Evolutionary conservation across 2,113 vertebrate species (phyloP), one percentile per base, ranked within the genome.

Genomic region (Phylloscopus trochilus): DNA sequence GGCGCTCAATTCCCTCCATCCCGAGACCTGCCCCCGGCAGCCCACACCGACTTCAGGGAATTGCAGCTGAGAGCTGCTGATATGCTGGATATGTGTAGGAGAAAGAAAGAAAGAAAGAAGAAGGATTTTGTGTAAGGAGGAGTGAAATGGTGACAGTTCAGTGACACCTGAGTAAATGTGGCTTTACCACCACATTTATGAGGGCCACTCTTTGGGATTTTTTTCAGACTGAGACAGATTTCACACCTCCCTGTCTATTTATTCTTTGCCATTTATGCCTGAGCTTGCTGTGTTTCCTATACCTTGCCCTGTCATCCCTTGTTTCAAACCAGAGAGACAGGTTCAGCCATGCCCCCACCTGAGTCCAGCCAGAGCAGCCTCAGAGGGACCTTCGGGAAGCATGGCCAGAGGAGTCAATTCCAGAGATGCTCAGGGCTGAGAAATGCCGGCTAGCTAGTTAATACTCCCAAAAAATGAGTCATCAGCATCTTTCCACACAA

Each of bases 371-470:
- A 33, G 14, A 55, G 24, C 58, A 60, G 37, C 53, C 77, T 66
- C 1, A 1, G n/a, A 58, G 4, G 4, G 31, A 37, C 43, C 11
- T 31, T 21, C 0, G 1, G 44, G 20, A 62, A 49, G 23, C 0
- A 0, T 8, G 13, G 53, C 53, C n/a, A 7, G 49, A 66, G 49
- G 28, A 90, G 15, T 2, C 46, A 47, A 27, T 30, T 77, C 37
- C 4, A 2, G 80, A 44, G 74, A 31, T 24, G 60, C 85, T 70
- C 43, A 18, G 37, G 28, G 22, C 44, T 51, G 49, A 41, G 33
- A 59, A 59, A 64, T 15, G 14, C 35, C 68, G 30, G 13, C 35
- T 4, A 10, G 55, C 62, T 27, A 15, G 83, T 24, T 35, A 63
- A n/a, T 1, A 7, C 33, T 56, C 44, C 56, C 1, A 0, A 52